phyloP scores from a whole-genome alignment of 1,140 invertebrate genomes.

The Drosophila sp. region DNA sequence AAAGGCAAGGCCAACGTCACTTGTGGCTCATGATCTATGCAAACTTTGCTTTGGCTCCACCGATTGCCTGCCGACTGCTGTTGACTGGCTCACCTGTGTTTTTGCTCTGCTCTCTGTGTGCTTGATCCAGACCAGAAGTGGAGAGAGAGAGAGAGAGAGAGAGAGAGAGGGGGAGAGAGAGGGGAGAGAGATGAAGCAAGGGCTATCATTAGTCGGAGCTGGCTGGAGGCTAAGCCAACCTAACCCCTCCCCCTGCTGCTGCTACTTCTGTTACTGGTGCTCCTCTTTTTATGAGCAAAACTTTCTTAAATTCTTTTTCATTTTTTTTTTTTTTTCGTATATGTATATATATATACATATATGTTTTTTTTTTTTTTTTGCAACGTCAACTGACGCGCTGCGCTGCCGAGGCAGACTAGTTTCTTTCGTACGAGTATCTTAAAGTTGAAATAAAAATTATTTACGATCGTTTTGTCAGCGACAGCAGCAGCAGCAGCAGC shows the following conservation, averaged over 20 bases:
- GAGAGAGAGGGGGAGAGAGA: neutral
- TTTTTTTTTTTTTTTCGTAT: constrained; percentile 9
- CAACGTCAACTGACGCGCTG: constrained; percentile 22
- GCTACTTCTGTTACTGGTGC: constrained; percentile 59
- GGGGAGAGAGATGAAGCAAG: constrained; percentile 36
- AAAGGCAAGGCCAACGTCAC: constrained; percentile 6
- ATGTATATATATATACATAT: too few relatives aligned
- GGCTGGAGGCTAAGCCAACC: constrained; percentile 38
- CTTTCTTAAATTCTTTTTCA: constrained; percentile 74
- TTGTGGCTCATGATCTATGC: constrained; percentile 20
- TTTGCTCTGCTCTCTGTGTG: constrained; percentile 2
- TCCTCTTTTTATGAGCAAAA: constrained; percentile 74
- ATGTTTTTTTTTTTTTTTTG: constrained; percentile 5
- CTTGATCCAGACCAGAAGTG: constrained; percentile 1
- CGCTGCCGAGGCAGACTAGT: constrained; percentile 65
- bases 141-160: neutral
- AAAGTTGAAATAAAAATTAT: constrained; percentile 80
- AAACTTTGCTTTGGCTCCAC: constrained; percentile 6
- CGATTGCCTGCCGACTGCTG: neutral
- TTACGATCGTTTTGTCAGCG: constrained; percentile 79
- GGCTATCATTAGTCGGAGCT: constrained; percentile 69
- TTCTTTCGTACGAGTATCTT: constrained; percentile 59
- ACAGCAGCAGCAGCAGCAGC: constrained; percentile 38
- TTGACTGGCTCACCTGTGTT: constrained; percentile 14
- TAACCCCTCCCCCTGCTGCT: constrained; percentile 35